Base-by-base conservation (phyloP, 2,113 vertebrate species). In the Orthochromis malagaraziensis region DNA sequence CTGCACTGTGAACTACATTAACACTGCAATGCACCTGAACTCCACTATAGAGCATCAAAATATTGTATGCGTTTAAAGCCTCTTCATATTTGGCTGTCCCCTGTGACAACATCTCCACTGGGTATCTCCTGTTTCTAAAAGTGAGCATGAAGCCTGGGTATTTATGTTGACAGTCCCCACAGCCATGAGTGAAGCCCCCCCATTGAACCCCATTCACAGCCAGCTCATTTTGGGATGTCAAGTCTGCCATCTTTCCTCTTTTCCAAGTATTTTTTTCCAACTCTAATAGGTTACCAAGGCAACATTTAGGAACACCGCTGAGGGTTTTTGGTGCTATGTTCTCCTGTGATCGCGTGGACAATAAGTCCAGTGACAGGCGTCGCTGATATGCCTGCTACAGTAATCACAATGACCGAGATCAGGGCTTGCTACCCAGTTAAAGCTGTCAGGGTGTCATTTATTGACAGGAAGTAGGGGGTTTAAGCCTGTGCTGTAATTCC, bases 181-280 rank as follows among this genome's bases (percentile, higher is more conserved):
- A 40, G 73, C 58, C 84, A 77, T 31, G 60, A 88, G 57, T 77
- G 65, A 82, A 84, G 77, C 83, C 84, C 88, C 92, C 92, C 92
- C 47, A 79, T 87, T 57, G 88, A 91, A 89, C 81, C 65, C 81
- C 84, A 93, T 92, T 93, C 92, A 92, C 75, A 86, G 82, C 60
- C 60, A 42, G 57, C 86, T 94, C 92, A 93, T 95, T 94, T 94
- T 95, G 54, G 84, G 86, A 94, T 90, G 92, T 94, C 92, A 94
- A 84, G 57, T 91, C 89, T 92, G 87, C 60, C 81, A 82, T 89
- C 88, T 65, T 80, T 86, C 51, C 83, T 88, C 80, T 89, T 93
- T 88, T 86, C 60, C 57, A 57, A 84, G 54, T 79, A 40, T 80
- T 57, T 80, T 73, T 85, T 79, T 77, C 40, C 33, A 21, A 79